These are phyloP conservation scores for Coregonus sp. DNA, from an alignment of 2,797 vertebrate species.

Conservation along the genomic window DNA sequence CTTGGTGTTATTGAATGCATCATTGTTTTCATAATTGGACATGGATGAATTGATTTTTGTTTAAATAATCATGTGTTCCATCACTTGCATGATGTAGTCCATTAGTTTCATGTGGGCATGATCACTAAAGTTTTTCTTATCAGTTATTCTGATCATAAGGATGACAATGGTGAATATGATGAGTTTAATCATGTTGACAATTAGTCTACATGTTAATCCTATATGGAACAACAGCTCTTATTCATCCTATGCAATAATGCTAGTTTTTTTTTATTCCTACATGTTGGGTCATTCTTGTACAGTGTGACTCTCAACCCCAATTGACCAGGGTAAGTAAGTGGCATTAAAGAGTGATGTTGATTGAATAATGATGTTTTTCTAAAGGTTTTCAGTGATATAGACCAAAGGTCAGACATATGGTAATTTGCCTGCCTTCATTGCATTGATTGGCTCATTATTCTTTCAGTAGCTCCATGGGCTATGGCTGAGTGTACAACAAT, in stretches of 20 bases:
- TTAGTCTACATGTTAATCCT: neutral
- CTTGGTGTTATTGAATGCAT: conserved; percentile 2
- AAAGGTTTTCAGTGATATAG: conserved; percentile 23
- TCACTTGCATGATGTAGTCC: neutral
- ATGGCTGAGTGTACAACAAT: neutral
- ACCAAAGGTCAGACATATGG: conserved; percentile 54
- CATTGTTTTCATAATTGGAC: too few relatives aligned
- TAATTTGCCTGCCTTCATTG: conserved; percentile 47
- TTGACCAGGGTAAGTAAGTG: neutral
- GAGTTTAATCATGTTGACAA: neutral
- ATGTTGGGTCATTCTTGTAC: neutral
- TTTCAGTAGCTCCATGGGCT: conserved; percentile 25
- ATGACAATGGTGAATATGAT: neutral
- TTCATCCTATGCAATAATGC: neutral
- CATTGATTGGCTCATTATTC: conserved; percentile 59
- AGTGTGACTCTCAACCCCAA: neutral
- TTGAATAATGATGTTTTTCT: neutral
- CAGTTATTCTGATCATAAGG: too few relatives aligned
- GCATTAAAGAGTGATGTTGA: neutral
- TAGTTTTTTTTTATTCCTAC: neutral
- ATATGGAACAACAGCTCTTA: neutral
- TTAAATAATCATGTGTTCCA: neutral
- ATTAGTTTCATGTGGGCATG: neutral
- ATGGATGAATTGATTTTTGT: neutral
- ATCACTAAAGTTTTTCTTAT: neutral